A percentile compares a stretch with the other conserved stretches of the same genome.
phyloP scores from a whole-genome alignment of 2,888 invertebrate species.

The Drosophila paranaensis region DNA sequence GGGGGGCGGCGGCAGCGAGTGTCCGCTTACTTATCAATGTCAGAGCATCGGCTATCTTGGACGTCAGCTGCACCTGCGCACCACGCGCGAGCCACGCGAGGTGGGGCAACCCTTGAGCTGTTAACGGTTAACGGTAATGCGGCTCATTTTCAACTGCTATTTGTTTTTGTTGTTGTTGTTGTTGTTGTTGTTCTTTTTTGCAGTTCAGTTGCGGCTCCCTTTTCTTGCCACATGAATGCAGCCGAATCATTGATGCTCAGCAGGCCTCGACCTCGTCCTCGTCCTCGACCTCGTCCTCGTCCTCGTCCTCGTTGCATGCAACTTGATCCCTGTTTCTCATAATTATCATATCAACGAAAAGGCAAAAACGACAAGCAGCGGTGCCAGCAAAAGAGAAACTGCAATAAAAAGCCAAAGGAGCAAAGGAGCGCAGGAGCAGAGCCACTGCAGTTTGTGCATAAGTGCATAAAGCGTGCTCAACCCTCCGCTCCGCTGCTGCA shows the following conservation, averaged over 20 bases:
- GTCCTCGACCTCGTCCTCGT: neutral
- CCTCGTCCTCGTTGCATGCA: conserved; percentile 32
- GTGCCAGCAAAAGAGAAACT: neutral
- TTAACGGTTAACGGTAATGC: conserved; percentile 71
- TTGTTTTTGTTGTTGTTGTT: conserved; percentile 34
- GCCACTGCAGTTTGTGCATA: conserved; percentile 34
- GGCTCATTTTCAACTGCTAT: conserved; percentile 57
- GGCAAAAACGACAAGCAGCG: conserved; percentile 9
- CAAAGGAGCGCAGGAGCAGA: neutral
- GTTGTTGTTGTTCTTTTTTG: too few relatives aligned
- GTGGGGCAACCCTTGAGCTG: conserved; percentile 50
- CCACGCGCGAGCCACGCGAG: conserved; percentile 28
- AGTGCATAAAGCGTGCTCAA: conserved; percentile 47
- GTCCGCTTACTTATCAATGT: conserved; percentile 47
- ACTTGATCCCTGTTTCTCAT: conserved; percentile 59
- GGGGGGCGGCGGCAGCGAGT: conserved; percentile 7
- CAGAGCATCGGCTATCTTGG: conserved; percentile 35
- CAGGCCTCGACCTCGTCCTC: neutral
- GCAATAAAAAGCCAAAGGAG: conserved; percentile 6
- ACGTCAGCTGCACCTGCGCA: conserved; percentile 70
- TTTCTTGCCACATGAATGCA: conserved; percentile 7
- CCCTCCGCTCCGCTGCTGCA: conserved; percentile 36
- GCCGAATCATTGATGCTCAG: conserved; percentile 24
- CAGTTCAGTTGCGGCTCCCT: conserved; percentile 19
- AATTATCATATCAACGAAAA: conserved; percentile 65